Percentiles rank a stretch among this genome's conserved stretches.
Evolutionary conservation across 2,113 vertebrate genomes (phyloP).

Genomic region (Thamnaconus septentrionalis): DNA sequence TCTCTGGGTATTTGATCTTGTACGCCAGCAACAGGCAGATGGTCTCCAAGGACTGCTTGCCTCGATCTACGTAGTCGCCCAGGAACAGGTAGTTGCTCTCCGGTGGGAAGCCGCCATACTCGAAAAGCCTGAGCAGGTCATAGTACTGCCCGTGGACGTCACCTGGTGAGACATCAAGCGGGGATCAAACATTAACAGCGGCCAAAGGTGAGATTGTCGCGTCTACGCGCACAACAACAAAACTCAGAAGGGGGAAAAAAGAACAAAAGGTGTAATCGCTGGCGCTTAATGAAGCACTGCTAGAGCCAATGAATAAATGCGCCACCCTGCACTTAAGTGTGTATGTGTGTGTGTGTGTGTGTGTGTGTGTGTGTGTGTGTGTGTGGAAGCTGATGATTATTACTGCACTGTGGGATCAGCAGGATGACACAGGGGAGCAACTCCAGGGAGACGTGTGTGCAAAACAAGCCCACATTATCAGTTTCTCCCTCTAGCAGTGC

Average conservation of each 20-base stretch:
- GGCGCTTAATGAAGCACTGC: too few species aligned
- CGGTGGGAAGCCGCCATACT: constrained; percentile 82
- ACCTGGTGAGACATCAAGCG: constrained; percentile 54
- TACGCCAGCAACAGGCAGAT: constrained; percentile 87
- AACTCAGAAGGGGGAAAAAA: neutral
- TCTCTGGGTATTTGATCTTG: constrained; percentile 85
- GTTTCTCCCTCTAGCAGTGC: constrained; percentile 1
- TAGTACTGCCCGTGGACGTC: constrained; percentile 84
- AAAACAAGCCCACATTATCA: constrained; percentile 26
- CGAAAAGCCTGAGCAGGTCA: constrained; percentile 80
- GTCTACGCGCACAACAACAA: constrained; percentile 13
- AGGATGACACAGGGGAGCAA: constrained; percentile 13
- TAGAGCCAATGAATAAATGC: neutral
- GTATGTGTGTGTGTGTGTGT: constrained; percentile 3
- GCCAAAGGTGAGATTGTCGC: constrained; percentile 16
- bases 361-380: constrained; percentile 7
- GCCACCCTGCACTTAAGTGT: neutral
- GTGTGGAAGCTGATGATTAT: neutral
- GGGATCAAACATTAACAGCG: constrained; percentile 9
- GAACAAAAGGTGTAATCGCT: neutral
- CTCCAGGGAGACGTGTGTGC: constrained; percentile 17
- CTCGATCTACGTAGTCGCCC: constrained; percentile 81
- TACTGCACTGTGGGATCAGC: constrained; percentile 17
- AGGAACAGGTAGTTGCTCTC: constrained; percentile 84
- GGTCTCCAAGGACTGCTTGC: constrained; percentile 87